Evolutionary conservation across 2,113 vertebrate species (phyloP).

Genomic region (Syngnathus typhle): DNA sequence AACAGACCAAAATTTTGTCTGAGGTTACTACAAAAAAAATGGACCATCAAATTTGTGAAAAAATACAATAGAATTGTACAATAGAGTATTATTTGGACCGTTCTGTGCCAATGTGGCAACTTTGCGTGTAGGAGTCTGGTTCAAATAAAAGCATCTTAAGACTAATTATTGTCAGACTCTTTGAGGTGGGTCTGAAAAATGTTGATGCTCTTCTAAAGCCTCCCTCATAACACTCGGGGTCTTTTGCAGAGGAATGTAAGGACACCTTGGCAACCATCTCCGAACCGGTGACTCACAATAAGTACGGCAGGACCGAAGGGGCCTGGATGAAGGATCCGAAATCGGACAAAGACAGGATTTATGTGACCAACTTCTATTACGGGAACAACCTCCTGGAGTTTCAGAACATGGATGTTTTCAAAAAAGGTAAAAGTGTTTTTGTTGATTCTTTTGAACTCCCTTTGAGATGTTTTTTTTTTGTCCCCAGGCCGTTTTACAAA

Average conservation of each 20-base stretch:
- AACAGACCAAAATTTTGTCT: no score
- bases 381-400: slow-evolving; percentile 94
- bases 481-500: slow-evolving; percentile 86
- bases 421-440: slow-evolving; percentile 74
- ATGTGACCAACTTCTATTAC: slow-evolving; percentile 90
- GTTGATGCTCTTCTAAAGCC: slow-evolving; percentile 18
- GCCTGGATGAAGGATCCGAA: slow-evolving; percentile 98
- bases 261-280: slow-evolving; percentile 93
- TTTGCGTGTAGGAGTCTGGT: slow-evolving; percentile 24
- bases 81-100: background rate
- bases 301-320: slow-evolving; percentile 85
- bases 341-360: slow-evolving; percentile 82
- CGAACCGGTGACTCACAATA: slow-evolving; percentile 88
- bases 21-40: background rate
- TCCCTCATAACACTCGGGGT: slow-evolving; percentile 15
- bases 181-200: slow-evolving; percentile 23
- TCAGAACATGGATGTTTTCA: slow-evolving; percentile 89
- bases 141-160: slow-evolving; percentile 24
- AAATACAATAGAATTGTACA: background rate
- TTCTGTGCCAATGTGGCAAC: background rate
- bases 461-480: background rate
- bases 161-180: slow-evolving; percentile 40
- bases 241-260: slow-evolving; percentile 82
- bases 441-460: background rate
- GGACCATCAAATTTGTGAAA: background rate